Evolutionary conservation across 2,888 invertebrate species (phyloP).

Genomic region (Campoletis raptor): DNA sequence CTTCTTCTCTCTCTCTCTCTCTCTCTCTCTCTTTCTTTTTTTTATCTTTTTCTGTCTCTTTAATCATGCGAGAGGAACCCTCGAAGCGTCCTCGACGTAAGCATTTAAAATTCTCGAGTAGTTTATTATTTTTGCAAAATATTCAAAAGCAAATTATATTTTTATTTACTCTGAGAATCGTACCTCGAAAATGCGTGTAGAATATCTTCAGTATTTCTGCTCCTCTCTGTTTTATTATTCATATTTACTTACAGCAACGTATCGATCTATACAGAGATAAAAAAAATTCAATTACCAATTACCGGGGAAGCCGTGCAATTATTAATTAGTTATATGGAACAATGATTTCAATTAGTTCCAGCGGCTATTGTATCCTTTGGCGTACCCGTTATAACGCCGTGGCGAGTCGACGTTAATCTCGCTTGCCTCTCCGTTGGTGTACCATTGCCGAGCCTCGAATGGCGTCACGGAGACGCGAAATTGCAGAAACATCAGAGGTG

Average conservation of each 20-base stretch:
- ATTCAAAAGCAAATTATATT: slow-evolving; percentile 1
- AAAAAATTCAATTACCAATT: slow-evolving; percentile 34
- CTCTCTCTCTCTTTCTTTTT: background rate
- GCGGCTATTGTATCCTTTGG: slow-evolving; percentile 88
- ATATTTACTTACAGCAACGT: background rate
- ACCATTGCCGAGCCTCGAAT: slow-evolving; percentile 85
- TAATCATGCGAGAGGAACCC: slow-evolving; percentile 21
- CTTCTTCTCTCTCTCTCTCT: slow-evolving; percentile 22
- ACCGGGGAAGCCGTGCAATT: slow-evolving; percentile 1
- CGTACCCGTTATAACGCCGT: slow-evolving; percentile 85
- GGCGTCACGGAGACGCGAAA: slow-evolving; percentile 85
- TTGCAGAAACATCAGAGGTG: slow-evolving; percentile 81
- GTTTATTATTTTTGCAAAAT: background rate
- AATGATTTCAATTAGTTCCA: slow-evolving; percentile 82
- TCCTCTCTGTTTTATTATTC: background rate
- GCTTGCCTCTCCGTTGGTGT: slow-evolving; percentile 86
- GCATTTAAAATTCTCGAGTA: slow-evolving; percentile 13
- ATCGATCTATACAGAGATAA: background rate
- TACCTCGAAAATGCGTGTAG: background rate
- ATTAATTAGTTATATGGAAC: slow-evolving; percentile 47
- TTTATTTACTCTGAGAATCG: background rate
- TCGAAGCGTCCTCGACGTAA: slow-evolving; percentile 1
- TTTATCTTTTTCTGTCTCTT: slow-evolving; percentile 8
- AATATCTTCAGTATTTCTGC: background rate
- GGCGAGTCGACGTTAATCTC: slow-evolving; percentile 86